Percentiles rank a stretch among this genome's conserved stretches.
Evolutionary conservation across 2,888 invertebrate genomes (phyloP).

Genomic region (Pseudeuparius sepicola): DNA sequence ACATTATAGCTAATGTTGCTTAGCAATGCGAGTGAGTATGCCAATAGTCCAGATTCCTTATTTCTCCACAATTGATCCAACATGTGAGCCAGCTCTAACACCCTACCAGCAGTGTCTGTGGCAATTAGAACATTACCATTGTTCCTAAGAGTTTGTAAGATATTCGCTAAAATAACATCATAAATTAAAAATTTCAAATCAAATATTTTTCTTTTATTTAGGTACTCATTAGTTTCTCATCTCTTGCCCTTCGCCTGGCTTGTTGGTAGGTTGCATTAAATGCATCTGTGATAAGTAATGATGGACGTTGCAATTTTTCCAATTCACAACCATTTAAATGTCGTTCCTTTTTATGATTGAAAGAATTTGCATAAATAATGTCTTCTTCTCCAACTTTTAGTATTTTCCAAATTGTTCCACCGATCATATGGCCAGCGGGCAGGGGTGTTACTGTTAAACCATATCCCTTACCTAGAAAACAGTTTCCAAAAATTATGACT

Average conservation of each 20-base stretch:
- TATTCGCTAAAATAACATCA: conserved; percentile 59
- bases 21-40: conserved; percentile 86
- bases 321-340: conserved; percentile 95
- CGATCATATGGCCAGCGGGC: conserved; percentile 96
- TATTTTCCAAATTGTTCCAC: conserved; percentile 98
- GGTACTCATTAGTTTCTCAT: conserved; percentile 93
- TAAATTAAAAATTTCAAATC: conserved; percentile 7
- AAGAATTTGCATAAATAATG: conserved; percentile 95
- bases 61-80: conserved; percentile 90
- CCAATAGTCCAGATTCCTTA: conserved; percentile 89
- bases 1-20: conserved; percentile 98
- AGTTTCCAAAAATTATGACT: too few relatives aligned
- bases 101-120: conserved; percentile 94
- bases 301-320: conserved; percentile 82
- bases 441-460: conserved; percentile 91
- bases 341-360: conserved; percentile 97
- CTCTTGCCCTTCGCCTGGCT: conserved; percentile 77
- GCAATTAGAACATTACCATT: conserved; percentile 94
- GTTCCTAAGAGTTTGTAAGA: conserved; percentile 82
- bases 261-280: conserved; percentile 93
- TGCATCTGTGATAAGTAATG: conserved; percentile 88
- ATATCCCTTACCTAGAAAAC: conserved; percentile 76
- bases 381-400: conserved; percentile 97
- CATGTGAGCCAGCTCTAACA: conserved; percentile 93
- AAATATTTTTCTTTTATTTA: too few relatives aligned